Evolutionary conservation across 2,797 vertebrate genomes (phyloP), one percentile per base, ranked within the genome.

Genomic region (Muscicapa striata): DNA sequence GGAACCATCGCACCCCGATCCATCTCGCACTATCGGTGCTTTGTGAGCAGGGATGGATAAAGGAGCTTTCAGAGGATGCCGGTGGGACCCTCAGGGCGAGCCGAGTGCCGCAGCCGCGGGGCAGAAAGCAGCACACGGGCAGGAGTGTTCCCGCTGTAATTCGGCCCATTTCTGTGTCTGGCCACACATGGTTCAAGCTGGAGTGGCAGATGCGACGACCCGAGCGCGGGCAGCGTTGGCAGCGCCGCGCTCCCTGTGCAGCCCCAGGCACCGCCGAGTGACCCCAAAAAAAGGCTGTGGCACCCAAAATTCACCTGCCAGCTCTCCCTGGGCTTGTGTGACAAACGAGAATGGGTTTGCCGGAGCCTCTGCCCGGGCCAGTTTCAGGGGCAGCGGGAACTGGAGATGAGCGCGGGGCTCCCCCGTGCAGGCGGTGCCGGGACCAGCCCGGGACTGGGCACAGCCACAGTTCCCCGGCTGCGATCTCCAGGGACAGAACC

Each of bases 181-280:
- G 17, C 23, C 45, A 9, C 11, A 10, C n/a, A 77, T 14, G 49
- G 23, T 13, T 29, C 3, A n/a, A 70, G 8, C 23, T 4, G 17
- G 66, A 59, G 15, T 14, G 10, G 3, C 8, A 12, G 49, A 6
- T 26, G 48, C 11, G 66, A 14, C 17, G 14, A 4, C 11, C 34
- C 51, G 2, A 5, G 49, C 41, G 26, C 3, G 34, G 15, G 29
- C 5, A 55, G 54, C 19, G 52, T 9, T 29, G 5, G 52, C 52
- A 3, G 27, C 4, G 38, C 40, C 15, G 3, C 0, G 8, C 18
- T 20, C 34, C 11, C 43, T 11, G 29, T 5, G 27, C 29, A 1
- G 40, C 0, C 7, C 23, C 5, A 5, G 14, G 43, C 58, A 4
- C 1, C 23, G 1, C 12, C 0, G 8, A 7, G 34, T 1, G 15